Base-by-base conservation (phyloP, 2,888 invertebrate species). In the Amphipoea lucens region DNA sequence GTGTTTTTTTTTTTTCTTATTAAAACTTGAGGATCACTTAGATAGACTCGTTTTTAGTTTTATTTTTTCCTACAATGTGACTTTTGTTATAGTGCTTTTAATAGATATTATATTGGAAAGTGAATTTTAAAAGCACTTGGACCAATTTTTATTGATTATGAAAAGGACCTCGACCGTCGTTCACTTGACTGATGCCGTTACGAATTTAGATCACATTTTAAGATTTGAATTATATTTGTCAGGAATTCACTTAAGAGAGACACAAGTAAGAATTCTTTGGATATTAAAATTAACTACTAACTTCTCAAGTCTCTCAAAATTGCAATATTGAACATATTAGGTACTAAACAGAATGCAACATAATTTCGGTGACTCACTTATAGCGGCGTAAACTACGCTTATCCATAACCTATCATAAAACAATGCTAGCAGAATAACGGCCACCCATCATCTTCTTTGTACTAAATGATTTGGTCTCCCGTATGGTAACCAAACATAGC, bases 401-500 rank as follows among this genome's bases (percentile, higher is more conserved):
- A 17, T 6, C 11, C n/a, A n/a, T 17, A 4, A 23, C 14, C 7
- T 54, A 23, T 40, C 20, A 54, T 20, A 51, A 69, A 70, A 69
- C 29, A 29, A 62, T 62, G 29, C 0, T 29, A 62, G 62, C 6
- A 29, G 14, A 29, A 62, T 29, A 62, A 62, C 1, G 6, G 14
- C 6, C 14, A 6, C 2, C 5, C 14, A n/a, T 42, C n/a, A 12
- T 51, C 2, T 51, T 17, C 20, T n/a, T n/a, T 76, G 17, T 45
- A 14, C 36, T 66, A 48, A 65, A 40, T 42, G 23, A 23, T 70
- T 36, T 62, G 14, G 68, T 68, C 20, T 70, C 20, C 66, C 9
- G 40, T 62, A 57, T 29, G 12, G 12, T 54, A n/a, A 48, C n/a
- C 51, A 80, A 75, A 42, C 75, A 68, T n/a, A 20, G 63, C 76